Percentiles rank a stretch among this genome's conserved stretches.
phyloP scores from a whole-genome alignment of 37 sponge, comb jelly and placozoan genomes.

The Petrosia ficiformis region DNA sequence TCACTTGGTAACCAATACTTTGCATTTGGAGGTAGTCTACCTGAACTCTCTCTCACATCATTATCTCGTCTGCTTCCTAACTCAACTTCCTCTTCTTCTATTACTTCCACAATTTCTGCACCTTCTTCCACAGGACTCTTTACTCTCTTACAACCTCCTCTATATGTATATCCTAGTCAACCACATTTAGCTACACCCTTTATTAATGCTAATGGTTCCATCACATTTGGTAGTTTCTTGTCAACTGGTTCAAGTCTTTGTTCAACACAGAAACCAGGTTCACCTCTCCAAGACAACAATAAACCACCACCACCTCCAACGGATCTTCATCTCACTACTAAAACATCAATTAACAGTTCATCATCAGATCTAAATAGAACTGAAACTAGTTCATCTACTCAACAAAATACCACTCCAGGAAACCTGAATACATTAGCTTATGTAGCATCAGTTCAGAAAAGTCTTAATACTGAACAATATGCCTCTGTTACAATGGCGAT shows the following conservation, averaged over 20 bases:
- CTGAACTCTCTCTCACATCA: slow-evolving; percentile 79
- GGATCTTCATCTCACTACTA: no score
- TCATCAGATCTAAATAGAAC: neutral
- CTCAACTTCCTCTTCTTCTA: slow-evolving; percentile 38
- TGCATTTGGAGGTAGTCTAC: slow-evolving; percentile 81
- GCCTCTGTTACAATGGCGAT: neutral
- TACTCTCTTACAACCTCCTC: slow-evolving; percentile 51
- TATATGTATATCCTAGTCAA: slow-evolving; percentile 67
- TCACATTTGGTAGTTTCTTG: slow-evolving; percentile 48
- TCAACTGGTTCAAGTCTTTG: slow-evolving; percentile 49
- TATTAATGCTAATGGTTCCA: slow-evolving; percentile 49
- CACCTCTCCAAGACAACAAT: neutral
- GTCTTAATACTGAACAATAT: neutral
- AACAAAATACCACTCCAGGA: neutral
- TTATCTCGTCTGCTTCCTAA: slow-evolving; percentile 70
- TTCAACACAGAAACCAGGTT: slow-evolving; percentile 9
- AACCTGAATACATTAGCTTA: slow-evolving; percentile 5
- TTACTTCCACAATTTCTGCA: neutral
- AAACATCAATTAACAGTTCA: neutral
- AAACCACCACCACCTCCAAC: neutral
- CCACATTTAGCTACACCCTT: slow-evolving; percentile 52
- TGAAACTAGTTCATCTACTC: neutral
- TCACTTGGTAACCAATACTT: slow-evolving; percentile 76
- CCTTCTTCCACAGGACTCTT: slow-evolving; percentile 7
- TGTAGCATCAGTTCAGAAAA: slow-evolving; percentile 1